Conservation (phyloP, 2,888 invertebrate genomes). For the Macrosoma leucophasiata region DNA sequence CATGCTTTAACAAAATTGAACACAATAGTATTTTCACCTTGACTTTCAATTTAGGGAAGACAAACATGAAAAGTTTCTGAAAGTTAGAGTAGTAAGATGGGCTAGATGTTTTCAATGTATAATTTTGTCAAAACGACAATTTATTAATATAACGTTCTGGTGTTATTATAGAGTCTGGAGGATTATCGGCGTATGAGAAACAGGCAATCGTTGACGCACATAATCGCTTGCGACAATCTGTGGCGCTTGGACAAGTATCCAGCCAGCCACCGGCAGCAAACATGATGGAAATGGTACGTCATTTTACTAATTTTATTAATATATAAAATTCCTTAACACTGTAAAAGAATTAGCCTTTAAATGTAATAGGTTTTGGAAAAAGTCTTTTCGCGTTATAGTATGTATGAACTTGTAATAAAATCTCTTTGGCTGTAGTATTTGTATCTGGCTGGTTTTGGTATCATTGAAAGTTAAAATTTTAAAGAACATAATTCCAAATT, state of each 20-base stretch:
- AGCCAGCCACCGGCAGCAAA: constrained; percentile 87
- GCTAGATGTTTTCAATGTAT: constrained; percentile 13
- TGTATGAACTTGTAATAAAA: no score
- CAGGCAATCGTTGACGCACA: constrained; percentile 86
- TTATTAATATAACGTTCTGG: constrained; percentile 6
- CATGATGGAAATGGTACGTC: constrained; percentile 89
- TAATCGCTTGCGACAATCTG: constrained; percentile 85
- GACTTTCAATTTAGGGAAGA: constrained; percentile 29
- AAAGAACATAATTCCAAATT: no score
- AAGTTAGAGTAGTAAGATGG: no score
- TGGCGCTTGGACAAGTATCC: constrained; percentile 85
- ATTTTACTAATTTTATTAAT: no score
- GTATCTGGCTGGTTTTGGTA: no score
- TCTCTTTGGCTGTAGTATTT: no score
- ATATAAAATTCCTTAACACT: no score
- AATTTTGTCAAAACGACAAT: constrained; percentile 7
- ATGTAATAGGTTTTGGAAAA: no score
- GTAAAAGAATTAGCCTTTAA: no score
- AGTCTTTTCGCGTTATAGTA: no score
- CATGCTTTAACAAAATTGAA: no score
- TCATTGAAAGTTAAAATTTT: no score
- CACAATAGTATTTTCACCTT: constrained; percentile 34
- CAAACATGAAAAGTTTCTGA: constrained; percentile 13
- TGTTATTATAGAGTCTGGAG: constrained; percentile 75
- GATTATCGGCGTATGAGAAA: constrained; percentile 82